phyloP scores from a whole-genome alignment of 2,797 vertebrate species.

The Xerus rutilus region DNA sequence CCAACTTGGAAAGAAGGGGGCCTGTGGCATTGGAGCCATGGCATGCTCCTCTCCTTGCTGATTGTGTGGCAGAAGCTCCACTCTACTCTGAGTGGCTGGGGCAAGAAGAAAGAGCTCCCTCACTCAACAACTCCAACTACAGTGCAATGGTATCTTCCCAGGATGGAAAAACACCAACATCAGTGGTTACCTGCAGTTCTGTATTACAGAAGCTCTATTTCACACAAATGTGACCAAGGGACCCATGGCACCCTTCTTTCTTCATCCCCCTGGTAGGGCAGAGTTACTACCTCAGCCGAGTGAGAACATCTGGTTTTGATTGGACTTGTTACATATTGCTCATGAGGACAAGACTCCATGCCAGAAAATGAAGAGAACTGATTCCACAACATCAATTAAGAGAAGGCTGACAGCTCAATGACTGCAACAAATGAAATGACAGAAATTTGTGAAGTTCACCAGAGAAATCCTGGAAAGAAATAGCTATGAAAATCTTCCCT shows the following conservation, averaged over 20 bases:
- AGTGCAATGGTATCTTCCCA: neutral
- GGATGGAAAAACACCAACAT: neutral
- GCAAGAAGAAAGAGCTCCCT: neutral
- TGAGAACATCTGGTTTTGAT: neutral
- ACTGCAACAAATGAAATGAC: neutral
- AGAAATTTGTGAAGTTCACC: neutral
- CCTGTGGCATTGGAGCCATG: neutral
- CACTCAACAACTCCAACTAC: neutral
- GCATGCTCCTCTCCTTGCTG: neutral
- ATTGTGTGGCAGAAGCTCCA: neutral
- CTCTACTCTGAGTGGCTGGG: neutral
- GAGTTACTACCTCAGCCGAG: neutral
- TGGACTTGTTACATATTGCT: neutral
- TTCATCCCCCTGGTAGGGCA: rapidly evolving
- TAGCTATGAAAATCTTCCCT: neutral
- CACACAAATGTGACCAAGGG: neutral
- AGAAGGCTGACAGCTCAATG: neutral
- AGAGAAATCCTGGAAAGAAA: neutral
- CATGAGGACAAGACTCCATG: neutral
- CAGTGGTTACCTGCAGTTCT: neutral
- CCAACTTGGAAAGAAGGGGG: neutral
- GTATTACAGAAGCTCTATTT: neutral
- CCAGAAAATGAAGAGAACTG: neutral
- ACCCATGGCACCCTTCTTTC: neutral
- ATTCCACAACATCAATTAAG: neutral